Evolutionary conservation across 2,888 invertebrate genomes (phyloP).

Genomic region (Fragum sueziense): DNA sequence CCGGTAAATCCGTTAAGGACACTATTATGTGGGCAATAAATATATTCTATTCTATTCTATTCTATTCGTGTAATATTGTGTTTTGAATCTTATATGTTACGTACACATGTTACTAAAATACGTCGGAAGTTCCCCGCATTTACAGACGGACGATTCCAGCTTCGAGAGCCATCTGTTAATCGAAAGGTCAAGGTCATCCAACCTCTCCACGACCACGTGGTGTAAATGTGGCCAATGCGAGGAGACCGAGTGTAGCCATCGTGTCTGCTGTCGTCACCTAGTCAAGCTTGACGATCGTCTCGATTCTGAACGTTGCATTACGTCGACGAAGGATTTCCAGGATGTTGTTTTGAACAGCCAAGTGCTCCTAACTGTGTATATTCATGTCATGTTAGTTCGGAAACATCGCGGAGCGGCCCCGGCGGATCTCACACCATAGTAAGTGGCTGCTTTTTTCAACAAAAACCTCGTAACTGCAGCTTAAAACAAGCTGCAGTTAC

Average conservation of each 20-base stretch:
- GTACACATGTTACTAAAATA: constrained; percentile 67
- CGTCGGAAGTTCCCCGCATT: constrained; percentile 62
- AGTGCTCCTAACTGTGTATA: constrained; percentile 66
- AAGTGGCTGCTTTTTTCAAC: too few species aligned
- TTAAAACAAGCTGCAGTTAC: too few species aligned
- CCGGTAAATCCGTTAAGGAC: too few species aligned
- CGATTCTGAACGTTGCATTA: constrained; percentile 63
- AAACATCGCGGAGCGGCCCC: constrained; percentile 65
- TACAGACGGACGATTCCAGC: constrained; percentile 66
- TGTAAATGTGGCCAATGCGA: constrained; percentile 69
- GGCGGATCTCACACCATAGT: constrained; percentile 62
- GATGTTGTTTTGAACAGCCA: constrained; percentile 66
- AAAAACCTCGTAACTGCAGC: too few species aligned
- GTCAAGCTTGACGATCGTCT: constrained; percentile 62
- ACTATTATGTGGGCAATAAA: too few species aligned
- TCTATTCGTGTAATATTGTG: not conserved
- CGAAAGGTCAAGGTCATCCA: constrained; percentile 57
- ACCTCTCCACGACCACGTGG: constrained; percentile 54
- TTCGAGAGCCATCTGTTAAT: constrained; percentile 64
- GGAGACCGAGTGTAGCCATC: constrained; percentile 44
- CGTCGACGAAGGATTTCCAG: constrained; percentile 63
- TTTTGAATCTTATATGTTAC: constrained; percentile 4
- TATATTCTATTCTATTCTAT: not conserved
- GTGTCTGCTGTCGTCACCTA: constrained; percentile 65
- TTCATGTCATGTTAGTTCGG: constrained; percentile 66